Percentiles rank a stretch among this genome's conserved stretches.
Evolutionary conservation across 2,888 invertebrate species (phyloP).

Genomic region (Dynastes grantii): DNA sequence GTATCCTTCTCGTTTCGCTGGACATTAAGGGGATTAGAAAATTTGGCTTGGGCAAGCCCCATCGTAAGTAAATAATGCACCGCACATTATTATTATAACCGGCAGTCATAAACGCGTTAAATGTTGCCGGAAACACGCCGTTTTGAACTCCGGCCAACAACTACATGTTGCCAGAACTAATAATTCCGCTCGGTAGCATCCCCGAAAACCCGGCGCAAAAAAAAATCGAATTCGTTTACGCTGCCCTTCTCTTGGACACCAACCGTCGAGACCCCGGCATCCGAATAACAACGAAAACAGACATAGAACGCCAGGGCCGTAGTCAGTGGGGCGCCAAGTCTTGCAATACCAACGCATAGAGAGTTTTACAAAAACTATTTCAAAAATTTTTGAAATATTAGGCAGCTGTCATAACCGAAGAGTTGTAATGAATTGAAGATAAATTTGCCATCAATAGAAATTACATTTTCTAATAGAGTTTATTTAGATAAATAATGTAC

Average conservation of each 20-base stretch:
- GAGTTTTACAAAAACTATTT: no score
- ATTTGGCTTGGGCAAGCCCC: constrained; percentile 3
- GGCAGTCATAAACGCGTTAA: neutral
- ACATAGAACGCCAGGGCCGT: neutral
- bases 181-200: neutral
- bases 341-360: no score
- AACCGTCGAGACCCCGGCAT: neutral
- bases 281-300: neutral
- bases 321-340: neutral
- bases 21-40: constrained; percentile 15
- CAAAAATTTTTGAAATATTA: no score
- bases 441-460: no score
- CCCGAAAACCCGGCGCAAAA: neutral
- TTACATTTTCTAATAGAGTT: no score
- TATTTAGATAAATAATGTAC: no score
- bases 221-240: constrained; percentile 23
- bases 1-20: no score
- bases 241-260: neutral
- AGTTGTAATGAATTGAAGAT: no score
- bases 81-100: constrained; percentile 9
- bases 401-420: no score
- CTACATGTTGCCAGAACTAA: constrained; percentile 26
- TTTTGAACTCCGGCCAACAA: constrained; percentile 29
- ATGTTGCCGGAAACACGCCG: constrained; percentile 1
- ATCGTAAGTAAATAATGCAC: constrained; percentile 32